phyloP scores from a whole-genome alignment of 2,888 invertebrate genomes.

The Conops quadrifasciatus region DNA sequence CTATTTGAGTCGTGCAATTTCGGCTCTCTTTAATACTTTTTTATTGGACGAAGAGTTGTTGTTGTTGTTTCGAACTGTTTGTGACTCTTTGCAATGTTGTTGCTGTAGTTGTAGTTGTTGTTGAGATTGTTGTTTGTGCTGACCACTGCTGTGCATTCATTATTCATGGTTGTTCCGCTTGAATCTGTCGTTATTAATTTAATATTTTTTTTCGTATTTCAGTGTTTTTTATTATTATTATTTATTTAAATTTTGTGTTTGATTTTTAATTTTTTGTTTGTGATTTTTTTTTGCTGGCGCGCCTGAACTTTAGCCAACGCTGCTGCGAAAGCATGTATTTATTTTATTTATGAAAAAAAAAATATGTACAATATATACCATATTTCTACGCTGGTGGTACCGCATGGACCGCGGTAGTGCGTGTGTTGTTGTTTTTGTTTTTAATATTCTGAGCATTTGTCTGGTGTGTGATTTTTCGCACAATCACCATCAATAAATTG shows the following conservation, averaged over 20 bases:
- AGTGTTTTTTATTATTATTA: conserved; percentile 25
- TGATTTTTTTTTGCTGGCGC: too few species aligned
- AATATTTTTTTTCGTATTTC: conserved; percentile 25
- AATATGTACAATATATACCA: too few species aligned
- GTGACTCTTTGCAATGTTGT: background rate
- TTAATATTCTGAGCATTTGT: conserved; percentile 35
- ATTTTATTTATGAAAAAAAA: conserved; percentile 8
- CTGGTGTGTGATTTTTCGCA: conserved; percentile 47
- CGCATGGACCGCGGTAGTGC: conserved; percentile 2
- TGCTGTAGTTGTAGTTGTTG: background rate
- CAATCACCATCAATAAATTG: conserved; percentile 42
- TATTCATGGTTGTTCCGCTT: conserved; percentile 9
- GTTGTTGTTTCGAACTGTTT: background rate
- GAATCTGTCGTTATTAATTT: conserved; percentile 29
- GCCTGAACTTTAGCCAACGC: background rate
- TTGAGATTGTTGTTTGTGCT: conserved; percentile 13
- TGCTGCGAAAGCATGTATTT: background rate
- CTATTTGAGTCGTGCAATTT: too few species aligned
- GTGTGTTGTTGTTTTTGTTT: conserved; percentile 34
- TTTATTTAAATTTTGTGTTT: conserved; percentile 32
- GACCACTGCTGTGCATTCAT: conserved; percentile 4
- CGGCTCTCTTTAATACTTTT: too few species aligned
- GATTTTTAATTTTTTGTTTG: background rate
- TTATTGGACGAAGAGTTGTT: background rate
- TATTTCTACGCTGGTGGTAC: too few species aligned